These are phyloP conservation scores for Ypsolopha scabrella DNA, from an alignment of 2,888 invertebrate species.

Conservation along the genomic window DNA sequence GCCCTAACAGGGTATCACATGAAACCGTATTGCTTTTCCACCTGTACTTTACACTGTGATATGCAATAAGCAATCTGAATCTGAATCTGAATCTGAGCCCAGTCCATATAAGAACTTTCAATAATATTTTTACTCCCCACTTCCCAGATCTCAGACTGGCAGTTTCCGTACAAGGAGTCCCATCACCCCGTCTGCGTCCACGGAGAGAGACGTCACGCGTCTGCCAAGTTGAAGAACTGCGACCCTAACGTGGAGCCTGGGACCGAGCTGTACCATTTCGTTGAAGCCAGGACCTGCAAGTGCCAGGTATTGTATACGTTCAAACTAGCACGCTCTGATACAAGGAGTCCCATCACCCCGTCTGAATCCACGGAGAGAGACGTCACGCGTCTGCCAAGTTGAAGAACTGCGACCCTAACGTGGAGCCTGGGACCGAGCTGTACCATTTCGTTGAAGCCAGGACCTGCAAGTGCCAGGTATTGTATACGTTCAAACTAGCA, in stretches of 20 bases:
- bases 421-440: conserved; percentile 74
- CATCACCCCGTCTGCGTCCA: conserved; percentile 90
- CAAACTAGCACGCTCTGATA: conserved; percentile 90
- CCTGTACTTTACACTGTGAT: too few relatives aligned
- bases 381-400: conserved; percentile 75
- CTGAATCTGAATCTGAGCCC: too few relatives aligned
- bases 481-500: conserved; percentile 81
- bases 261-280: conserved; percentile 79
- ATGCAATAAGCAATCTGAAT: too few relatives aligned
- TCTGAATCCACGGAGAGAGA: conserved; percentile 83
- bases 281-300: conserved; percentile 82
- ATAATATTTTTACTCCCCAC: too few relatives aligned
- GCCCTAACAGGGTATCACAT: too few relatives aligned
- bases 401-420: conserved; percentile 81
- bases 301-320: conserved; percentile 70
- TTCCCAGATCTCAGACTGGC: conserved; percentile 84
- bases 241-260: conserved; percentile 79
- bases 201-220: conserved; percentile 74
- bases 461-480: conserved; percentile 78
- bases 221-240: conserved; percentile 77
- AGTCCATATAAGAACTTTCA: background rate
- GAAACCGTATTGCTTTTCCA: too few relatives aligned
- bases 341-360: conserved; percentile 87
- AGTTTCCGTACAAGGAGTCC: conserved; percentile 88
- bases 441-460: conserved; percentile 85